Evolutionary conservation across 1,140 invertebrate species (phyloP), one percentile per base, ranked within the genome.

Genomic region (Apis cerana): DNA sequence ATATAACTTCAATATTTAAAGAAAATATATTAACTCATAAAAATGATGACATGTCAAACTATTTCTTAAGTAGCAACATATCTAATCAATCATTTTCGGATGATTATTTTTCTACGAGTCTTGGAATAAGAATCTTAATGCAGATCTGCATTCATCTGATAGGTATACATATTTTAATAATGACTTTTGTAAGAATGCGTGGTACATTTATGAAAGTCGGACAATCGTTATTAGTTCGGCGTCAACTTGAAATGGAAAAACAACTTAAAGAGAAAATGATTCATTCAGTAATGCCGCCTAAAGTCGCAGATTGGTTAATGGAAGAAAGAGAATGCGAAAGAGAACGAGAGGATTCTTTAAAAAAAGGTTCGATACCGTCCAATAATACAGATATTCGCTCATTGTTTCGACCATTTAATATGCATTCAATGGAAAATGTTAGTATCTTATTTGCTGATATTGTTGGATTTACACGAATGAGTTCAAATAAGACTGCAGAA

Each of bases 381-480:
- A 94, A 94, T 80, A 90, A 93, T 52, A 95, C 95, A 21, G 97
- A 97, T 89, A 96, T 98, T 12, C 96, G 96, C 82, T 97, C 97
- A 2, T 94, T 98, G 23, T 99, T 99, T 91, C 95, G 98, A 75
- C 98, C 98, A 5, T 99, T 99, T 89, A 98, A 98, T 89, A 99
- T 99, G 98, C 97, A 97, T 91, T 96, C 97, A 59, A 99, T 99
- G 97, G 96, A 98, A 80, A 97, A 99, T 92, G 98, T 99, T 33
- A 99, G 98, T 92, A 99, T 99, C 89, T 93, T 99, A n/a, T 99
- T 99, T 92, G 98, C 98, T 54, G 99, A 99, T 92, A 99, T 99
- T 91, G 98, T 99, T 27, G 99, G 99, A 10, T 99, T 99, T 92
- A 99, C 99, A 0, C 97, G 97, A 90, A 99, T 99, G 98, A 98